phyloP scores from a whole-genome alignment of 1,140 invertebrate genomes.

The Apis mellifera region Amel_HAv3.1 CM009942.2:89501-90000 shows the following conservation, averaged over 20 bases:
- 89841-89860: slow-evolving; percentile 57
- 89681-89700: slow-evolving; percentile 15
- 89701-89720: slow-evolving; percentile 67
- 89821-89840: slow-evolving; percentile 55
- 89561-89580: slow-evolving; percentile 68
- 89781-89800: slow-evolving; percentile 60
- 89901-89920: slow-evolving; percentile 36
- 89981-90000: slow-evolving; percentile 67
- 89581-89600: slow-evolving; percentile 64
- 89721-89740: slow-evolving; percentile 76
- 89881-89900: slow-evolving; percentile 26
- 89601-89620: slow-evolving; percentile 60
- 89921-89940: slow-evolving; percentile 9
- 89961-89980: slow-evolving; percentile 72
- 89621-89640: slow-evolving; percentile 65
- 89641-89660: background rate
- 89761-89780: slow-evolving; percentile 74
- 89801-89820: slow-evolving; percentile 51
- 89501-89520: slow-evolving; percentile 56
- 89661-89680: slow-evolving; percentile 13
- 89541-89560: slow-evolving; percentile 38
- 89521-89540: slow-evolving; percentile 41
- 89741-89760: slow-evolving; percentile 76
- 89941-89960: slow-evolving; percentile 72
- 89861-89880: slow-evolving; percentile 44